Evolutionary conservation across 2,113 vertebrate genomes (phyloP), one percentile per base, ranked within the genome.

Genomic region (Spheniscus mendiculus): DNA sequence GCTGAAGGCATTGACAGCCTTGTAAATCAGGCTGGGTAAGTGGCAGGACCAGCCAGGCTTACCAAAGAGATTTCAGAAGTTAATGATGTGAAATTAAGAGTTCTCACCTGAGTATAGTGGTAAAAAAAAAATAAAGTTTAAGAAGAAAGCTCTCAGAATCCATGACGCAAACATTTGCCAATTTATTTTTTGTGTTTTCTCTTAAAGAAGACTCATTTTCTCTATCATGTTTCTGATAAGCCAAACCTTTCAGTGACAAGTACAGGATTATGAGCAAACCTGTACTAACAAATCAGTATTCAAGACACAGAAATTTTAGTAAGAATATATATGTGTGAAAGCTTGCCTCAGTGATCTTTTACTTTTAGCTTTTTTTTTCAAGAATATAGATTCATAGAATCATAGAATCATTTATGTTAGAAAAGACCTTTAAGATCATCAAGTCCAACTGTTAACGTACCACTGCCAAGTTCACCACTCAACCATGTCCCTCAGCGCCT

Each of bases 211-310:
- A 26, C 55, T 95, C 44, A 58, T 95, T 94, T 93, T 91, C 49
- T 87, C 59, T 87, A 36, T 73, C 76, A 26, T 49, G 55, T 62
- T 94, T 89, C 63, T 92, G 82, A 81, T 83, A 86, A 87, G 40
- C 32, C 79, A 87, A 74, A 44, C 12, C 74, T 71, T 91, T 92
- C 72, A 40, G 15, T 92, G 83, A 78, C 88, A 94, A 86, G n/a
- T 59, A 74, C n/a, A 81, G 76, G 32, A 82, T 85, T 90, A 82
- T 59, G 82, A 93, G 23, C 32, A 90, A 90, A 45, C 16, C 32
- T 89, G 30, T 63, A 82, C 47, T 84, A 95, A 65, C 34, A 87
- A 82, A 89, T 95, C 49, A 91, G n/a, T 47, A 93, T 79, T 89
- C 72, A 66, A 91, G 26, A 62, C 22, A 49, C 16, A 62, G 42